Percentiles rank a stretch among this genome's conserved stretches.
phyloP scores from a whole-genome alignment of 2,888 invertebrate genomes.

The Agrochola lota region DNA sequence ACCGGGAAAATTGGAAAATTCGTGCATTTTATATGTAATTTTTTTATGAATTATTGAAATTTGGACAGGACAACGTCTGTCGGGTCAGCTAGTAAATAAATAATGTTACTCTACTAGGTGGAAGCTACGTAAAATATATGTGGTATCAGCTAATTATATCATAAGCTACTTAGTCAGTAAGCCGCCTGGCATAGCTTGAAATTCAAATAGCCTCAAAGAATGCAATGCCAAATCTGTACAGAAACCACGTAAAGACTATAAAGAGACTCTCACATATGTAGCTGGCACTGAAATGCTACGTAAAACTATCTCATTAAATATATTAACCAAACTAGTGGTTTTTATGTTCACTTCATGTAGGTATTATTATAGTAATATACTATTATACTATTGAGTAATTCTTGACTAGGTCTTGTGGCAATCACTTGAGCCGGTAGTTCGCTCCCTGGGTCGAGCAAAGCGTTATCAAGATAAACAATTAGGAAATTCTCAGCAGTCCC shows the following conservation, averaged over 20 bases:
- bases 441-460: neutral
- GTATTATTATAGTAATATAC: neutral
- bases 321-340: neutral
- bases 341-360: conserved; percentile 1
- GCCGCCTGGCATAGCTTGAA: conserved; percentile 12
- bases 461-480: neutral
- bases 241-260: conserved; percentile 28
- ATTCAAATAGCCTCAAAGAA: conserved; percentile 36
- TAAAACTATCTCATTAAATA: conserved; percentile 22
- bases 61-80: neutral
- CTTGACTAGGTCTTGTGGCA: neutral
- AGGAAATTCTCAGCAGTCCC: too few relatives aligned
- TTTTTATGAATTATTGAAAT: neutral
- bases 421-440: neutral
- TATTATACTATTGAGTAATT: neutral
- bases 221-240: conserved; percentile 35
- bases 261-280: conserved; percentile 28
- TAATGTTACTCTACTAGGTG: neutral
- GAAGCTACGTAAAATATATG: neutral
- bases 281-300: conserved; percentile 11
- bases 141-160: conserved; percentile 6
- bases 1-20: too few relatives aligned
- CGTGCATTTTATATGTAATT: neutral
- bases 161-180: conserved; percentile 19
- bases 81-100: neutral